phyloP scores from a whole-genome alignment of 2,888 invertebrate genomes.

The Auanema sp. region DNA sequence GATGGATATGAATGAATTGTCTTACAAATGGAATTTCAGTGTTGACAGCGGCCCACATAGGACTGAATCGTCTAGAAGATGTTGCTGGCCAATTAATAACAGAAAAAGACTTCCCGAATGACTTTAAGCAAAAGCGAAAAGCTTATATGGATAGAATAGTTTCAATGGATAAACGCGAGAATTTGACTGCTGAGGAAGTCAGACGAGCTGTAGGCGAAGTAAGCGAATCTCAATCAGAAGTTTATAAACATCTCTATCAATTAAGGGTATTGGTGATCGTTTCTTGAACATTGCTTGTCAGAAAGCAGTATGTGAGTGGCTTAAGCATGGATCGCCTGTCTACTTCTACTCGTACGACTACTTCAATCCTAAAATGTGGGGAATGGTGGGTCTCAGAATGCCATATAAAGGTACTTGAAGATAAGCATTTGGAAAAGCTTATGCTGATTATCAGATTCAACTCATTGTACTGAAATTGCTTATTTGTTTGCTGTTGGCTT shows the following conservation, averaged over 20 bases:
- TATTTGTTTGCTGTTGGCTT: conserved; percentile 42
- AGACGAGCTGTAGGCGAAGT: too few relatives aligned
- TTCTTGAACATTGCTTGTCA: too few relatives aligned
- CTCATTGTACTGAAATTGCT: conserved; percentile 56
- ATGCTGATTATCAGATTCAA: conserved; percentile 39
- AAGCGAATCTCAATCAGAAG: too few relatives aligned
- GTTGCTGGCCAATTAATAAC: conserved; percentile 5
- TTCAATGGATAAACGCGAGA: too few relatives aligned
- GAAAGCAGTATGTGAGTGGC: too few relatives aligned
- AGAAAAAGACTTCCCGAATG: conserved; percentile 7
- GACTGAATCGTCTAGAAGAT: background rate
- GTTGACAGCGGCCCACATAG: background rate
- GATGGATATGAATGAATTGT: background rate
- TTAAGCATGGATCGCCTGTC: too few relatives aligned
- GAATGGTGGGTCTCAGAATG: background rate
- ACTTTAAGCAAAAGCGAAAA: conserved; percentile 2
- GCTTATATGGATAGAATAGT: conserved; percentile 9
- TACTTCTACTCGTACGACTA: conserved; percentile 11
- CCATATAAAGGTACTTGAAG: conserved; percentile 11
- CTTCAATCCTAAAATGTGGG: conserved; percentile 20
- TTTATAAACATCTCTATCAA: too few relatives aligned
- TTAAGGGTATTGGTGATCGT: too few relatives aligned
- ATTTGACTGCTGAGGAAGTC: too few relatives aligned
- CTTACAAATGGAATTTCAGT: background rate
- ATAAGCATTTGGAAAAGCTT: background rate